These are phyloP conservation scores for Apoderus coryli DNA, from an alignment of 2,888 invertebrate species.

Conservation along the genomic window DNA sequence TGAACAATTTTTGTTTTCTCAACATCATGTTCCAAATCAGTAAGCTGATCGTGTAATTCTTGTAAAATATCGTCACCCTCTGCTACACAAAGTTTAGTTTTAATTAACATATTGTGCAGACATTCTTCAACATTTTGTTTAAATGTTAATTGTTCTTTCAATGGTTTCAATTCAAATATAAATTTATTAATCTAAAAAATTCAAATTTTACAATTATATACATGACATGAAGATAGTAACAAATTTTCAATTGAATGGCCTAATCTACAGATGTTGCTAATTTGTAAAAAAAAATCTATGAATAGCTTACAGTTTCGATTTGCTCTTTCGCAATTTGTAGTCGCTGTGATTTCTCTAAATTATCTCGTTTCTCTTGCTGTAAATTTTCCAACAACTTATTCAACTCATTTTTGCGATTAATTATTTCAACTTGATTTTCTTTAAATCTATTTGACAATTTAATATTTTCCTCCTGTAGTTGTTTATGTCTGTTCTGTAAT, in stretches of 20 bases:
- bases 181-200: constrained; percentile 14
- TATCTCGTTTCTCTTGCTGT: constrained; percentile 13
- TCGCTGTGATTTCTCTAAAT: constrained; percentile 13
- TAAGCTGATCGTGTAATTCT: constrained; percentile 13
- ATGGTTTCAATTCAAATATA: constrained; percentile 15
- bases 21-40: constrained; percentile 14
- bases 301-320: no score
- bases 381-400: constrained; percentile 15
- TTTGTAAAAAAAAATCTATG: no score
- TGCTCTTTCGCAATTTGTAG: constrained; percentile 16
- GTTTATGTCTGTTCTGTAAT: constrained; percentile 12
- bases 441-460: constrained; percentile 14
- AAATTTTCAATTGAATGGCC: no score
- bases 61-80: constrained; percentile 17
- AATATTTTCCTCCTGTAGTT: constrained; percentile 14
- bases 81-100: constrained; percentile 16
- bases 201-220: constrained; percentile 3
- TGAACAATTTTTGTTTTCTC: no score
- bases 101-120: constrained; percentile 15
- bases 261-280: no score
- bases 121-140: constrained; percentile 17
- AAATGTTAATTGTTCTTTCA: constrained; percentile 17
- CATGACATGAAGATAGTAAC: no score
- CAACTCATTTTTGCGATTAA: constrained; percentile 16
- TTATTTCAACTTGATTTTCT: constrained; percentile 14